These are phyloP conservation scores for Rhinogobius similis DNA, from an alignment of 2,113 vertebrate genomes.

Conservation along the genomic window DNA sequence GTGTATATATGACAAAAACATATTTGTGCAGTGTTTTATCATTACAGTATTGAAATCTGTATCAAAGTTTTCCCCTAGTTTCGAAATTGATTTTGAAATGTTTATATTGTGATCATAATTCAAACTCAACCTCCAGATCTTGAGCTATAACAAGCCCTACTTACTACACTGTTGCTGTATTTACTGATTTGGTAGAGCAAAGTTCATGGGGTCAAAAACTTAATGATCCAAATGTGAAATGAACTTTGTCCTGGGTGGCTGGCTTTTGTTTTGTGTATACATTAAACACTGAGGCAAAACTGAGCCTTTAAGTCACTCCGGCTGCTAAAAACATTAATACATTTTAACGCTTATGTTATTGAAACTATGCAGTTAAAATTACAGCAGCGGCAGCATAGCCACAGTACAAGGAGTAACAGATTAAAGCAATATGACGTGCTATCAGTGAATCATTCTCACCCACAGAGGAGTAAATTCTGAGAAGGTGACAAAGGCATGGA, in stretches of 20 bases:
- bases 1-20: no score
- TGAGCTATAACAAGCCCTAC: no score
- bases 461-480: background rate
- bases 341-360: background rate
- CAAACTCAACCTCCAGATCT: no score
- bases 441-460: slow-evolving; percentile 1
- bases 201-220: background rate
- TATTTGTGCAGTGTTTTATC: no score
- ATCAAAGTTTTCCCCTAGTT: background rate
- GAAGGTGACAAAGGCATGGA: slow-evolving; percentile 3
- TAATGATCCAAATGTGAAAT: slow-evolving; percentile 41
- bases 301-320: background rate
- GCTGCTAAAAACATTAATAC: background rate
- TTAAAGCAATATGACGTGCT: slow-evolving; percentile 4
- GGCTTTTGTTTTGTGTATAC: slow-evolving; percentile 56
- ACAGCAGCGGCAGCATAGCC: background rate
- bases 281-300: background rate
- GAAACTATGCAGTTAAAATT: background rate
- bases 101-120: no score
- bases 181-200: background rate
- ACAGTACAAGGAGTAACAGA: slow-evolving; percentile 9
- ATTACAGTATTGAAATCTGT: no score
- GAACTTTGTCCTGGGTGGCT: slow-evolving; percentile 23
- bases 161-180: background rate
- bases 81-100: background rate